Percentiles rank a stretch among this genome's conserved stretches.
Evolutionary conservation across 1,140 invertebrate species (phyloP).

Genomic region (Geopemphigus sp.): DNA sequence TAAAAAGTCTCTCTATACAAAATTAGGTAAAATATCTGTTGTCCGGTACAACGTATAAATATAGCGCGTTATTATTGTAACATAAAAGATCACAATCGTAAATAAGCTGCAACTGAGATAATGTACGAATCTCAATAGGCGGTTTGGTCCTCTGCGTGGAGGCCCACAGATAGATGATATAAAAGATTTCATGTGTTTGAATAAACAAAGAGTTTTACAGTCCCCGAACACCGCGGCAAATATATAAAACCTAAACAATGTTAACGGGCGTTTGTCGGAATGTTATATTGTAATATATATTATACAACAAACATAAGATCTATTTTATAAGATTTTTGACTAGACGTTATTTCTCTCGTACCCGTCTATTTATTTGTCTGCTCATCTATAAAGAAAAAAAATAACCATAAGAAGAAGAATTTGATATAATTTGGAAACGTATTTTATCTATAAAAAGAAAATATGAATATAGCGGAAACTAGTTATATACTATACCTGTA

Average conservation of each 20-base stretch:
- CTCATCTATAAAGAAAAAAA: not conserved
- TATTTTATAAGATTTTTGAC: not conserved
- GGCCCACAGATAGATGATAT: not conserved
- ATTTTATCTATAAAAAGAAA: too few relatives aligned
- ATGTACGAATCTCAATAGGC: conserved; percentile 3
- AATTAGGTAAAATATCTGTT: too few relatives aligned
- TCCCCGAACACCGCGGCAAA: not conserved
- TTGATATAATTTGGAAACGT: too few relatives aligned
- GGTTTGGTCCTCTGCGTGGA: not conserved
- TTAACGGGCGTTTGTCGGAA: not conserved
- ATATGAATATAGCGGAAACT: not conserved
- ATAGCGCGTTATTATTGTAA: not conserved
- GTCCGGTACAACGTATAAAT: too few relatives aligned
- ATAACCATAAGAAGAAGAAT: too few relatives aligned
- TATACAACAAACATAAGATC: too few relatives aligned
- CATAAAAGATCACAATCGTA: conserved; percentile 9
- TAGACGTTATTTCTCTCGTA: not conserved
- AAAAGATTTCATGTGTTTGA: not conserved
- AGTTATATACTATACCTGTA: not conserved
- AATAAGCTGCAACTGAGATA: not conserved
- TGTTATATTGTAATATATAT: not conserved
- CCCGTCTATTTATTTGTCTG: not conserved
- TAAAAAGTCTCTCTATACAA: too few relatives aligned
- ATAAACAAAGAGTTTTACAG: conserved; percentile 22
- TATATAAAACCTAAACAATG: conserved; percentile 17